phyloP scores from a whole-genome alignment of 2,113 vertebrate genomes.

The Entomyzon cyanotis region DNA sequence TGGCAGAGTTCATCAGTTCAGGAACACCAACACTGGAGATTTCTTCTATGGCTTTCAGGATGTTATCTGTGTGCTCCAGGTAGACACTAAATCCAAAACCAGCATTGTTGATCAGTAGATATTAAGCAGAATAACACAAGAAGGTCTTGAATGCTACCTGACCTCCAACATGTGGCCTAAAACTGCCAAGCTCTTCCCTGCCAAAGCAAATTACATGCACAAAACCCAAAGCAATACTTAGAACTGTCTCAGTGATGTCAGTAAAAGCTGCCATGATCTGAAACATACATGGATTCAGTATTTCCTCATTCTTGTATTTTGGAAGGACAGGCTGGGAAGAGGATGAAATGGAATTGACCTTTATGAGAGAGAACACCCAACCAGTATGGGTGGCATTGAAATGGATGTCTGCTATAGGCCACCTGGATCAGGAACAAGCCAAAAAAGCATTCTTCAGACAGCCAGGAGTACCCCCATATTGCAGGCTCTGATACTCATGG shows the following conservation, averaged over 20 bases:
- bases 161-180: background rate
- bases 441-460: background rate
- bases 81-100: slow-evolving; percentile 80
- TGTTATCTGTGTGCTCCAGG: slow-evolving; percentile 84
- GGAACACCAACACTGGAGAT: slow-evolving; percentile 84
- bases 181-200: background rate
- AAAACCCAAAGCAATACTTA: background rate
- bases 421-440: background rate
- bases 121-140: background rate
- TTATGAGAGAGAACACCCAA: background rate
- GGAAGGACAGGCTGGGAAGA: background rate
- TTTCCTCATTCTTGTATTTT: background rate
- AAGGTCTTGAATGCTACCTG: background rate
- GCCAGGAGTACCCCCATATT: background rate
- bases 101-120: background rate
- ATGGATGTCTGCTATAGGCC: background rate
- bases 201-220: background rate
- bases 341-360: background rate
- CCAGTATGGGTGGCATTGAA: background rate
- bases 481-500: background rate
- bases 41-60: slow-evolving; percentile 91
- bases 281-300: background rate
- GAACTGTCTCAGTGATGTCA: background rate
- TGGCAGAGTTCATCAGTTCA: slow-evolving; percentile 82
- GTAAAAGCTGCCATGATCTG: background rate